Evolutionary conservation across 2,797 vertebrate species (phyloP), one percentile per base, ranked within the genome.

Genomic region (Mus minutoides): DNA sequence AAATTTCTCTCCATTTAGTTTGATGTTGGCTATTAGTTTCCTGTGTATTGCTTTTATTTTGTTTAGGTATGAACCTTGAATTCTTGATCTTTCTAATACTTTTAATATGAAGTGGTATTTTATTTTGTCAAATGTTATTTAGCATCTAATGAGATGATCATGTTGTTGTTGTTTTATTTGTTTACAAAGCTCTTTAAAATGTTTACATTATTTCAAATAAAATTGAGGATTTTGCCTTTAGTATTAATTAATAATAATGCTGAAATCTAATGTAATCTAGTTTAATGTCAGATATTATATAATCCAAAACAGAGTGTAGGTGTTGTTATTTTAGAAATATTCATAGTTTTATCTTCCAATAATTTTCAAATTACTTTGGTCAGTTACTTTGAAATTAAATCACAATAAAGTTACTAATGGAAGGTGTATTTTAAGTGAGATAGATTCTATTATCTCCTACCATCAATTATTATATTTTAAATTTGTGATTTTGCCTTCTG

Each of bases 401-500:
- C 67, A 79, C 37, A 82, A 40, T 89, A 76, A 83, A 79, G 43
- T 83, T 93, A 80, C 80, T 64, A 75, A 34, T 89, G n/a, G 9
- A 56, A 92, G 21, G 2, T 64, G 21, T 67, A 85, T n/a, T 95
- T 93, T 85, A 69, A 88, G 40, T 60, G 29, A 31, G 54, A 21
- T 29, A 0, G 75, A 73, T 88, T 22, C 34, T 11, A 34, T 64
- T 93, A 58, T 80, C n/a, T 75, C n/a, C 12, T 6, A 40, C 26
- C 10, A 92, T 43, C 37, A 34, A 78, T 79, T 60, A 37, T 95
- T 37, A 78, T 80, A 56, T 54, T 93, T 93, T 64, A 89, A 22
- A 13, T 92, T 92, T 79, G 71, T 92, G 78, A 52, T 82, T 4
- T 60, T 11, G 0, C 8, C 40, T 37, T 83, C 2, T 60, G 6